Evolutionary conservation across 2,888 invertebrate genomes (phyloP).

Genomic region (Metellina segmentata): DNA sequence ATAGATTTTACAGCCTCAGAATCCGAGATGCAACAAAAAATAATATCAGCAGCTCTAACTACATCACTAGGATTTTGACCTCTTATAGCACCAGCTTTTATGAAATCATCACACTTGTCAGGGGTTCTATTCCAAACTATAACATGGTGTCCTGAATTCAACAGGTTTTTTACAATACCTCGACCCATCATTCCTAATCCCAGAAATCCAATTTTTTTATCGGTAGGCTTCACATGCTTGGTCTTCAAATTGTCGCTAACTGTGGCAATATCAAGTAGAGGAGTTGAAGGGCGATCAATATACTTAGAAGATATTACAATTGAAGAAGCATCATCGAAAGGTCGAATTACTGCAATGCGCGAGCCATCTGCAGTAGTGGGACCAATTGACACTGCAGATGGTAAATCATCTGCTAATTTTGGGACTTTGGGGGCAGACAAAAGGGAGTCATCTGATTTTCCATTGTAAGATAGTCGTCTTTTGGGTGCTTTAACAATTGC

Average conservation of each 20-base stretch:
- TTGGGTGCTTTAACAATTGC: not conserved
- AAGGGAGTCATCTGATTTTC: not conserved
- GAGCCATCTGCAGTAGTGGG: not conserved
- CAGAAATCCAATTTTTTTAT: slow-evolving; percentile 94
- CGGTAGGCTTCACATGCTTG: slow-evolving; percentile 92
- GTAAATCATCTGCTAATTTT: not conserved
- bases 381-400: not conserved
- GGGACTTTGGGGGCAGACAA: not conserved
- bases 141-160: slow-evolving; percentile 1
- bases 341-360: not conserved
- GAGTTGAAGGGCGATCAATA: slow-evolving; percentile 81
- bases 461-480: not conserved
- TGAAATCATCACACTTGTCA: not conserved
- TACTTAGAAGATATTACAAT: not conserved
- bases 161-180: slow-evolving; percentile 93
- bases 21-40: not conserved
- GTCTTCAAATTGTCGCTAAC: slow-evolving; percentile 89
- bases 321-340: not conserved
- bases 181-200: slow-evolving; percentile 93
- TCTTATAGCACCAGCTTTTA: not conserved
- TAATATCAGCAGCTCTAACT: not conserved
- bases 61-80: not conserved
- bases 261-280: slow-evolving; percentile 88
- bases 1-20: not conserved
- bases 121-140: not conserved